Evolutionary conservation across 2,113 vertebrate species (phyloP).

Genomic region (Microtus richardsoni): DNA sequence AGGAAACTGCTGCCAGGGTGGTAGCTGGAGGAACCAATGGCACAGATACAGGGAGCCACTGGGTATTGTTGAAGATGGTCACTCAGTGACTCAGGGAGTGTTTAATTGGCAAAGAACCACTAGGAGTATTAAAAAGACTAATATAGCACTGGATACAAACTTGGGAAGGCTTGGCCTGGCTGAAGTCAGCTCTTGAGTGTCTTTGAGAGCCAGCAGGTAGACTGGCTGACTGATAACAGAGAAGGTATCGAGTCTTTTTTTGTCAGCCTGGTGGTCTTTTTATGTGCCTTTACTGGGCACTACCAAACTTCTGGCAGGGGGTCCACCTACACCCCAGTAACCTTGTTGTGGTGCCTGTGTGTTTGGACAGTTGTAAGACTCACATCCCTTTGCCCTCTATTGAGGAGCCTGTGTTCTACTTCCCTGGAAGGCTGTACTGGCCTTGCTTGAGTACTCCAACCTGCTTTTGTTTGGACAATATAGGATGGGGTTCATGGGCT

Average conservation of each 20-base stretch:
- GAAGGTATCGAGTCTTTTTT: neutral
- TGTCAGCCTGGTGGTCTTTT: neutral
- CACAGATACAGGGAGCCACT: neutral
- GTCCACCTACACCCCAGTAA: neutral
- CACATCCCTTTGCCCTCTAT: accelerated
- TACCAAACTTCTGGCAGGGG: neutral
- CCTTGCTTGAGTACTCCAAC: neutral
- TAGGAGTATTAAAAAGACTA: neutral
- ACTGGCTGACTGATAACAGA: accelerated
- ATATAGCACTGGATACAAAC: neutral
- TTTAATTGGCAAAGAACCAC: neutral
- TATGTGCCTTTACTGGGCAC: neutral
- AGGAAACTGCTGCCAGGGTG: neutral
- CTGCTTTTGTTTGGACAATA: neutral
- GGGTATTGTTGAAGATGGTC: neutral
- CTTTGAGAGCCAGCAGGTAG: neutral
- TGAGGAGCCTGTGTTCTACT: neutral
- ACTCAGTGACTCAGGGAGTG: neutral
- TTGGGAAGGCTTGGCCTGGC: neutral
- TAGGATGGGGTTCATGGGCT: neutral
- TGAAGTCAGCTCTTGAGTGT: neutral
- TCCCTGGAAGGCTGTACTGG: neutral
- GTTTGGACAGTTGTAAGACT: neutral
- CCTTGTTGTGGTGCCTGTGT: too few species aligned
- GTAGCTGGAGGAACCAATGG: neutral